Conservation (phyloP, 2,888 invertebrate species). For the Parasteatoda lunata region DNA sequence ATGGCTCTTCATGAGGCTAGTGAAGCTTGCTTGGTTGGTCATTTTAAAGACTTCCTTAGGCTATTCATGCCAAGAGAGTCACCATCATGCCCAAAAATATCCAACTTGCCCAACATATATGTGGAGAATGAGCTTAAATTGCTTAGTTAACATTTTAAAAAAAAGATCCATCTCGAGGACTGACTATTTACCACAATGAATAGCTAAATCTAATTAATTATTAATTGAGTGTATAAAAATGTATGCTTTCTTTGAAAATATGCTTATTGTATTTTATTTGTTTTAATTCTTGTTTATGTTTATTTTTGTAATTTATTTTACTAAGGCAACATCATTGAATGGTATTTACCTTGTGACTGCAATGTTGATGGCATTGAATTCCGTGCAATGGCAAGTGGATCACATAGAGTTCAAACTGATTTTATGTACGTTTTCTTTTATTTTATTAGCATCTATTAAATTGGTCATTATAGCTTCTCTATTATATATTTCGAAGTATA, state of each 20-base stretch:
- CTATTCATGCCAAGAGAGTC: no score
- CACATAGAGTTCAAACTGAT: slow-evolving; percentile 74
- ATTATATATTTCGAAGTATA: neutral
- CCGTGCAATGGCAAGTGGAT: slow-evolving; percentile 76
- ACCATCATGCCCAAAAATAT: no score
- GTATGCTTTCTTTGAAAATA: neutral
- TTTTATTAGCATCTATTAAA: slow-evolving; percentile 32
- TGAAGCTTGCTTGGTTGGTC: no score
- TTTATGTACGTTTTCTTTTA: slow-evolving; percentile 74
- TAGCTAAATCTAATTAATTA: no score
- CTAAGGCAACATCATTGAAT: slow-evolving; percentile 75
- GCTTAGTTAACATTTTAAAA: no score
- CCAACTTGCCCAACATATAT: no score
- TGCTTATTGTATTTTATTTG: neutral
- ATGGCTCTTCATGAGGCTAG: no score
- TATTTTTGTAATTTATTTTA: neutral
- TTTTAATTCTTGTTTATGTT: neutral
- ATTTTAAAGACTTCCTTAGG: no score
- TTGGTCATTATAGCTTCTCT: neutral
- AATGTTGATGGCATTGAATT: slow-evolving; percentile 76
- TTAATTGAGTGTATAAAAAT: no score
- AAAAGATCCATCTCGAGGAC: no score
- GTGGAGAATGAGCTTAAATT: no score
- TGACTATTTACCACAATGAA: no score
- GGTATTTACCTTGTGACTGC: slow-evolving; percentile 75